Percentiles rank a stretch among this genome's conserved stretches.
Conservation (phyloP, 2,797 vertebrate genomes). For the Holocentrus rufus region DNA sequence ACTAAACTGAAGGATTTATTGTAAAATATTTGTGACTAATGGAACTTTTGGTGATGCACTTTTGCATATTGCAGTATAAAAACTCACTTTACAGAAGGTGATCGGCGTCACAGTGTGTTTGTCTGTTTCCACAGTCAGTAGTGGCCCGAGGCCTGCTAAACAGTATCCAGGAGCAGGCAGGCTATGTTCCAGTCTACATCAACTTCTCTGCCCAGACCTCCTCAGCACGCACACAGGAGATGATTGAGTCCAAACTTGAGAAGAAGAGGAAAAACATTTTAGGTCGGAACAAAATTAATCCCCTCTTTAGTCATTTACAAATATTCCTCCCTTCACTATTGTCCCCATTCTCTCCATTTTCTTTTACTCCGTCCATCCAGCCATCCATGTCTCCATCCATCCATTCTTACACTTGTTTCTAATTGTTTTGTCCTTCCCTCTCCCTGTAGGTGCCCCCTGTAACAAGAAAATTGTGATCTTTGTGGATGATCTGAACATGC, state of each 20-base stretch:
- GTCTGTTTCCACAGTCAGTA: conserved; percentile 78
- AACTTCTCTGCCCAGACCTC: conserved; percentile 90
- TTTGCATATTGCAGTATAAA: not conserved
- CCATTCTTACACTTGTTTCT: not conserved
- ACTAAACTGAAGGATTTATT: not conserved
- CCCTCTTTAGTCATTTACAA: not conserved
- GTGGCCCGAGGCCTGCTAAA: conserved; percentile 86
- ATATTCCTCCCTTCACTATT: not conserved
- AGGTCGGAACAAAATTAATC: conserved; percentile 61
- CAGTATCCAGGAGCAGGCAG: conserved; percentile 83
- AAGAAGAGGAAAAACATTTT: conserved; percentile 89
- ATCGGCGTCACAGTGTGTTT: conserved; percentile 1
- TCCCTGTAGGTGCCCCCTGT: conserved; percentile 80
- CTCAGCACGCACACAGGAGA: conserved; percentile 87
- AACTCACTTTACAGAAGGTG: too few species aligned
- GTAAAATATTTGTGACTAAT: not conserved
- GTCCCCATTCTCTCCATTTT: not conserved
- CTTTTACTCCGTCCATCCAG: not conserved
- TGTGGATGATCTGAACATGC: conserved; percentile 91
- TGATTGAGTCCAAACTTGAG: conserved; percentile 90
- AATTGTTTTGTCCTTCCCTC: not conserved
- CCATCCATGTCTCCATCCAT: not conserved
- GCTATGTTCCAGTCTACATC: conserved; percentile 86
- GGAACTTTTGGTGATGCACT: not conserved
- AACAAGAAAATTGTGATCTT: conserved; percentile 87